Base-by-base conservation (phyloP, 2,888 invertebrate genomes). In the Pseudococcus longispinus region DNA sequence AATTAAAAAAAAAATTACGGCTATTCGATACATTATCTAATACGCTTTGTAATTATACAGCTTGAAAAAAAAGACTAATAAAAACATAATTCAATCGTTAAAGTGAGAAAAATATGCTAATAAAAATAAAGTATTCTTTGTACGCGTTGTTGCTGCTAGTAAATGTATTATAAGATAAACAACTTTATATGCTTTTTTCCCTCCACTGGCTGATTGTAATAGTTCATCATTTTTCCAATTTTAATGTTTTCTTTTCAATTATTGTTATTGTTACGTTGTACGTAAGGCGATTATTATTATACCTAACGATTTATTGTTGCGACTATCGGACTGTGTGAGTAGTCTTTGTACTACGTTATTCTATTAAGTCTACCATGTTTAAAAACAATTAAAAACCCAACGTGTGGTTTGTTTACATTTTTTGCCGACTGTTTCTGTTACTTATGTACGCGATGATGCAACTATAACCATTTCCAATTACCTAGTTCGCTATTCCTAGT, bases 11-110 rank as follows among this genome's bases (percentile, higher is more conserved):
- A 74, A 74, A 29, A 74, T 37, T 37, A 74, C 37, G 74, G 74
- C 74, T 74, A 32, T 37, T 13, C 74, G 74, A 74, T 74, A 15
- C 37, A 37, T 74, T 37, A 74, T 74, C 74, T 74, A 74, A 74
- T 74, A 74, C 74, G 74, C 74, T 74, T 32, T n/a, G 74, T 74
- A 74, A 74, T 74, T 74, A 74, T 74, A 74, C 37, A 13, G 74
- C 74, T 74, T n/a, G 13, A 15, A 74, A 74, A 74, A 74, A 74
- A 37, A 23, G n/a, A 74, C 74, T 32, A 74, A 74, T 74, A 74
- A 74, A 74, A 74, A 74, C 74, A 74, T 74, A 74, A 74, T 74
- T 74, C 26, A 74, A 74, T 74, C 74, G 74, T 74, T 74, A 74
- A 74, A 74, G 37, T 74, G 37, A 74, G 74, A 74, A 74, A 74